Evolutionary conservation across 2,113 vertebrate genomes (phyloP).

Genomic region (Alces alces): DNA sequence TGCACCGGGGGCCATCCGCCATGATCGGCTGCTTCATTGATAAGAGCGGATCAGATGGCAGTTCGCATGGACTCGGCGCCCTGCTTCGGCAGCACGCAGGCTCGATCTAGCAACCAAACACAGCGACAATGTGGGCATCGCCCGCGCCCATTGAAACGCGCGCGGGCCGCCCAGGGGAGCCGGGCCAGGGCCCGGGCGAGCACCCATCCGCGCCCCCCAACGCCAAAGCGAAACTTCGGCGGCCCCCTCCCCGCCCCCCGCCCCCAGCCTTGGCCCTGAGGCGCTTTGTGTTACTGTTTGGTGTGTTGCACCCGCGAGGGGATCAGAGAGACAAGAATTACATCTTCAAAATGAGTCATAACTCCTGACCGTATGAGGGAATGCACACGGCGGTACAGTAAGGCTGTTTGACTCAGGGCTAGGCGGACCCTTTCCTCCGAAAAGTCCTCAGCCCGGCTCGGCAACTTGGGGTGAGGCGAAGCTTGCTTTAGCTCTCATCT

Average conservation of each 20-base stretch:
- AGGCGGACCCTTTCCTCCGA: slow-evolving; percentile 80
- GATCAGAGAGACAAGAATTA: slow-evolving; percentile 82
- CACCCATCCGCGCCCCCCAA: slow-evolving; percentile 69
- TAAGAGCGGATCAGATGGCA: slow-evolving; percentile 98
- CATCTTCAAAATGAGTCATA: slow-evolving; percentile 87
- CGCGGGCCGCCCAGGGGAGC: slow-evolving; percentile 84
- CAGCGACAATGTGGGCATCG: slow-evolving; percentile 87
- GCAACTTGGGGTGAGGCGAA: slow-evolving; percentile 68
- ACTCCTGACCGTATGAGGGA: slow-evolving; percentile 85
- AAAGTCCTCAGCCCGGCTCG: slow-evolving; percentile 79
- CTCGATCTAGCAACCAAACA: slow-evolving; percentile 93
- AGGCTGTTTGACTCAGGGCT: slow-evolving; percentile 78
- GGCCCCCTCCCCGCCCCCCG: slow-evolving; percentile 50
- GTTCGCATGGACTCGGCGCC: slow-evolving; percentile 96
- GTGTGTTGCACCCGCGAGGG: slow-evolving; percentile 80
- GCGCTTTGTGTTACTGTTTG: slow-evolving; percentile 72
- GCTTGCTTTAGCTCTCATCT: slow-evolving; percentile 51
- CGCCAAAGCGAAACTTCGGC: slow-evolving; percentile 66
- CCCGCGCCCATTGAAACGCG: slow-evolving; percentile 86
- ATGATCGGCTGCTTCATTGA: slow-evolving; percentile 99
- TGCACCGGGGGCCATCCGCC: slow-evolving; percentile 99
- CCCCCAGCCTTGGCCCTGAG: slow-evolving; percentile 39
- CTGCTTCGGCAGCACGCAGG: slow-evolving; percentile 88
- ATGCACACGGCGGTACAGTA: slow-evolving; percentile 79
- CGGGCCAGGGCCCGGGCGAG: slow-evolving; percentile 70